Evolutionary conservation across 2,113 vertebrate species (phyloP).

Genomic region (Dromaius novaehollandiae): DNA sequence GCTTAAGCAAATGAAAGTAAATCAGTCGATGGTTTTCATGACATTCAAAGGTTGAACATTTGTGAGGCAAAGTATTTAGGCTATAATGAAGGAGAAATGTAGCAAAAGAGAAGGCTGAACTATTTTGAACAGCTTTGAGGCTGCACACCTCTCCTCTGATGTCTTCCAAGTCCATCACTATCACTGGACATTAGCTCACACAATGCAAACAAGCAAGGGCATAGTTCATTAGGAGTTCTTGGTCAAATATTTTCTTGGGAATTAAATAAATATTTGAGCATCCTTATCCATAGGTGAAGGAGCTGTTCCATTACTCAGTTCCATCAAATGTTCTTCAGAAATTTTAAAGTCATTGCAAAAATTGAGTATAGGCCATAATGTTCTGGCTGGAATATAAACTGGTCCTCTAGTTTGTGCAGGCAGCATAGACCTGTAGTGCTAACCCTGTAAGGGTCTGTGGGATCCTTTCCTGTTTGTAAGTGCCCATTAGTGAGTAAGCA

Average conservation of each 20-base stretch:
- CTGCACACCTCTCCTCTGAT: not conserved
- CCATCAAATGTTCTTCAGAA: fast-evolving
- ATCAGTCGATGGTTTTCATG: not conserved
- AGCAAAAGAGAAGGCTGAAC: not conserved
- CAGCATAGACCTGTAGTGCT: not conserved
- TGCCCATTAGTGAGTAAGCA: not conserved
- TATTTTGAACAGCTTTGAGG: not conserved
- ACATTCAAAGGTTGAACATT: not conserved
- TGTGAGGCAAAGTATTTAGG: not conserved
- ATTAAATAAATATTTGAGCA: not conserved
- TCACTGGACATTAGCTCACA: not conserved
- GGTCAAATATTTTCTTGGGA: not conserved
- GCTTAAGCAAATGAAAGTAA: not conserved
- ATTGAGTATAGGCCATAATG: not conserved
- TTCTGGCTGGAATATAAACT: not conserved
- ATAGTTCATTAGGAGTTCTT: not conserved
- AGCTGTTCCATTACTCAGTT: not conserved
- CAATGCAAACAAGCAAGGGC: not conserved
- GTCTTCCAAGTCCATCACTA: not conserved
- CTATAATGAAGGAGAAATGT: not conserved
- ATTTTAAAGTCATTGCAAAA: not conserved
- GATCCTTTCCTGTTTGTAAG: not conserved
- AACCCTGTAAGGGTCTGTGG: not conserved
- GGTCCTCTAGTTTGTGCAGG: not conserved
- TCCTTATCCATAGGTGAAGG: not conserved